Evolutionary conservation across 2,888 invertebrate genomes (phyloP).

Genomic region (Malacosoma neustria): DNA sequence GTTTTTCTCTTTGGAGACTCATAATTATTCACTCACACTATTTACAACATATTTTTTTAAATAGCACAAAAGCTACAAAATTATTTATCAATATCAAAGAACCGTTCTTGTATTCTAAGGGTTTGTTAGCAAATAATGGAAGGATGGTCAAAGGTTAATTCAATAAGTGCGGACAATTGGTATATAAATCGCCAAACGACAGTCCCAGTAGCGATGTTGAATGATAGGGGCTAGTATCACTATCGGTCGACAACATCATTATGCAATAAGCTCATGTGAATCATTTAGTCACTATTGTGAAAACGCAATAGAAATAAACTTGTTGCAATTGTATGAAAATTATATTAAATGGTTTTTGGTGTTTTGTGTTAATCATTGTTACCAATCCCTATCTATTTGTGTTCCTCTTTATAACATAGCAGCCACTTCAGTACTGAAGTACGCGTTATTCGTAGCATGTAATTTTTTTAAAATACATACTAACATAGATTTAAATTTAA

Average conservation of each 20-base stretch:
- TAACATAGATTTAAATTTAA: too few species aligned
- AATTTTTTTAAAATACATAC: too few species aligned
- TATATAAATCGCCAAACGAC: slow-evolving; percentile 43
- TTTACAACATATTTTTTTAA: slow-evolving; percentile 5
- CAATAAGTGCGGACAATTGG: slow-evolving; percentile 40
- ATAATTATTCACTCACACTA: slow-evolving; percentile 27
- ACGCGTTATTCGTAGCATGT: too few species aligned
- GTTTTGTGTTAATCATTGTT: too few species aligned
- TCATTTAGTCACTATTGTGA: neutral
- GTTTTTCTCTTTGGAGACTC: slow-evolving; percentile 59
- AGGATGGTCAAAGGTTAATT: slow-evolving; percentile 19
- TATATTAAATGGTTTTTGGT: neutral
- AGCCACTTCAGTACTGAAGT: too few species aligned
- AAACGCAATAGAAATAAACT: neutral
- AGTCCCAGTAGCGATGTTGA: slow-evolving; percentile 45
- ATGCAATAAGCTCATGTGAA: slow-evolving; percentile 5
- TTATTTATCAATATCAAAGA: too few species aligned
- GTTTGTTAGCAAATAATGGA: neutral
- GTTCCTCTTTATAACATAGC: too few species aligned
- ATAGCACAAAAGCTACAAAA: too few species aligned
- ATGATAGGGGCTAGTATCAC: slow-evolving; percentile 42
- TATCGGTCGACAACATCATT: slow-evolving; percentile 13
- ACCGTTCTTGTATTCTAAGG: neutral
- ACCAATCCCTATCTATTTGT: too few species aligned
- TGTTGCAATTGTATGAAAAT: neutral